phyloP scores from a whole-genome alignment of 2,113 vertebrate genomes.

The Epinephelus fuscoguttatus region DNA sequence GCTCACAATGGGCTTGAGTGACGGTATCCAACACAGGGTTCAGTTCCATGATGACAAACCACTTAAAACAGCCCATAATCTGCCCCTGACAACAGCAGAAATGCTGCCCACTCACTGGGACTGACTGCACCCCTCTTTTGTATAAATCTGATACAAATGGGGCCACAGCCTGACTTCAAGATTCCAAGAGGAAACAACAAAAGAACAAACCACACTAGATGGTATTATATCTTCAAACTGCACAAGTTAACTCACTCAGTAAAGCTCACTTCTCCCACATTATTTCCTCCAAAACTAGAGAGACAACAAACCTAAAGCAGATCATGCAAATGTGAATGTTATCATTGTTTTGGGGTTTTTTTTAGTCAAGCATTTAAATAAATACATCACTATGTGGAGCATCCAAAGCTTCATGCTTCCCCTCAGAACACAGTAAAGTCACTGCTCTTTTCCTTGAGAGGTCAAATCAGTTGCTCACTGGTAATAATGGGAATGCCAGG shows the following conservation, averaged over 20 bases:
- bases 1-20: slow-evolving; percentile 49
- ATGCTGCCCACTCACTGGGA: slow-evolving; percentile 26
- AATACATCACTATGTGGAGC: neutral
- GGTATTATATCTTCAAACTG: neutral
- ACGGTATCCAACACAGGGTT: slow-evolving; percentile 45
- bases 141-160: slow-evolving; percentile 49
- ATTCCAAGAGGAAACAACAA: slow-evolving; percentile 50
- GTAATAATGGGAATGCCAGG: slow-evolving; percentile 70
- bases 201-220: slow-evolving; percentile 23
- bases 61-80: slow-evolving; percentile 66
- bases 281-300: neutral
- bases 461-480: slow-evolving; percentile 55
- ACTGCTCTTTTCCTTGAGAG: neutral
- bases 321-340: slow-evolving; percentile 23
- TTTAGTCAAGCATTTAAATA: slow-evolving; percentile 13
- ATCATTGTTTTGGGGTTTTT: neutral
- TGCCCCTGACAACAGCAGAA: slow-evolving; percentile 49
- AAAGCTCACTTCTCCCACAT: slow-evolving; percentile 1
- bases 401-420: neutral
- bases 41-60: slow-evolving; percentile 63
- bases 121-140: slow-evolving; percentile 47
- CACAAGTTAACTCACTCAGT: neutral
- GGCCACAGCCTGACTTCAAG: slow-evolving; percentile 27
- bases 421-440: slow-evolving; percentile 3
- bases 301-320: slow-evolving; percentile 5